Conservation (phyloP, 2,888 invertebrate species). For the Xanthorhoe designata region DNA sequence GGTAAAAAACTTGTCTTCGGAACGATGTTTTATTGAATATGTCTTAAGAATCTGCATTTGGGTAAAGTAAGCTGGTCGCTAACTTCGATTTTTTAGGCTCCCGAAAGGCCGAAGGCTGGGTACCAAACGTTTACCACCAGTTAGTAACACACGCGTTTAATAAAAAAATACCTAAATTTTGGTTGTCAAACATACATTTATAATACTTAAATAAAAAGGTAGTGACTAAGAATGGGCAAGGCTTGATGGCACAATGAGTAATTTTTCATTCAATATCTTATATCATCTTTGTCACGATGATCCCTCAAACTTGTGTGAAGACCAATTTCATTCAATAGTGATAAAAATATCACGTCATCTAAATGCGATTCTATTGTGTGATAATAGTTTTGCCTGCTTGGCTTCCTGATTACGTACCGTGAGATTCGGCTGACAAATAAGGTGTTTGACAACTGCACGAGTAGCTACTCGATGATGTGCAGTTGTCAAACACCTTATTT, state of each 20-base stretch:
- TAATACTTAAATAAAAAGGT: not conserved
- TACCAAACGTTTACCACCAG: too few species aligned
- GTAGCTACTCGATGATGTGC: too few species aligned
- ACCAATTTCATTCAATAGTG: not conserved
- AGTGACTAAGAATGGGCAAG: not conserved
- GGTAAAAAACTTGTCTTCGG: too few species aligned
- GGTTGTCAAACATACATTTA: too few species aligned
- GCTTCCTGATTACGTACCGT: not conserved
- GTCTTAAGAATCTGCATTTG: too few species aligned
- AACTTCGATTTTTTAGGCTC: too few species aligned
- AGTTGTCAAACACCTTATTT: too few species aligned
- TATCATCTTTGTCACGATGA: conserved; percentile 3
- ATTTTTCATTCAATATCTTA: conserved; percentile 19
- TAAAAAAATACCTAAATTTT: conserved; percentile 2
- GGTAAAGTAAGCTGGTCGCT: too few species aligned
- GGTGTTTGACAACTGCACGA: not conserved
- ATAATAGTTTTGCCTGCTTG: not conserved
- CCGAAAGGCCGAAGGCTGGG: too few species aligned
- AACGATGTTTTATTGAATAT: too few species aligned
- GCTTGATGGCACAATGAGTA: conserved; percentile 11
- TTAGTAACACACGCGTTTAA: too few species aligned
- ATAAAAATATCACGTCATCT: not conserved
- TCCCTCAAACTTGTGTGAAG: not conserved
- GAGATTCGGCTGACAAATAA: not conserved
- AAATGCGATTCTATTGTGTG: conserved; percentile 1